These are phyloP conservation scores for Ephydatia muelleri DNA, from an alignment of 37 sponge, comb jelly and placozoan genomes.

Conservation along the genomic window DNA sequence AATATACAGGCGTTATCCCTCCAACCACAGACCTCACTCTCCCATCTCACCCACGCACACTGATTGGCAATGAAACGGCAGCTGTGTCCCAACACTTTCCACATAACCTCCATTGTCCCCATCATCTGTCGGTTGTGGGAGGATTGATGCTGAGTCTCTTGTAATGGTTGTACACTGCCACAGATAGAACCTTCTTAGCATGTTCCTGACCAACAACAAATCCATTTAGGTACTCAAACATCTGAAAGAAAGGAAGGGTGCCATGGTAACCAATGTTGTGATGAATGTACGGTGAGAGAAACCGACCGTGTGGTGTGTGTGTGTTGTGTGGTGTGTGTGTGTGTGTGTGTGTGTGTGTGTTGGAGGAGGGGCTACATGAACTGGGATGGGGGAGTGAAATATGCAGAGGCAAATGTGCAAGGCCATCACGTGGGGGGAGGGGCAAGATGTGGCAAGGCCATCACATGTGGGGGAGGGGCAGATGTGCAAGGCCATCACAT, in stretches of 20 bases:
- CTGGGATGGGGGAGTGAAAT: neutral
- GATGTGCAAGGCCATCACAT: too few species aligned
- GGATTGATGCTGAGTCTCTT: constrained; percentile 72
- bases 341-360: too few species aligned
- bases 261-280: neutral
- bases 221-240: constrained; percentile 81
- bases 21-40: constrained; percentile 31
- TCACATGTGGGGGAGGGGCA: too few species aligned
- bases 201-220: constrained; percentile 93
- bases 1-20: constrained; percentile 17
- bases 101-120: constrained; percentile 22
- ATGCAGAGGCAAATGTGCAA: neutral
- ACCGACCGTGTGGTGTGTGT: constrained; percentile 17
- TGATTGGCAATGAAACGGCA: neutral
- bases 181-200: constrained; percentile 96
- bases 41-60: constrained; percentile 70
- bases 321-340: too few species aligned
- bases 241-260: constrained; percentile 46
- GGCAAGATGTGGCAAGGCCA: too few species aligned
- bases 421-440: too few species aligned
- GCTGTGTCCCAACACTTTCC: neutral
- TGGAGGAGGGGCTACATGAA: too few species aligned
- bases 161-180: constrained; percentile 99
- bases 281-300: neutral
- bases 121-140: constrained; percentile 15